Evolutionary conservation across 2,888 invertebrate genomes (phyloP).

Genomic region (Mellilla xanthometata): DNA sequence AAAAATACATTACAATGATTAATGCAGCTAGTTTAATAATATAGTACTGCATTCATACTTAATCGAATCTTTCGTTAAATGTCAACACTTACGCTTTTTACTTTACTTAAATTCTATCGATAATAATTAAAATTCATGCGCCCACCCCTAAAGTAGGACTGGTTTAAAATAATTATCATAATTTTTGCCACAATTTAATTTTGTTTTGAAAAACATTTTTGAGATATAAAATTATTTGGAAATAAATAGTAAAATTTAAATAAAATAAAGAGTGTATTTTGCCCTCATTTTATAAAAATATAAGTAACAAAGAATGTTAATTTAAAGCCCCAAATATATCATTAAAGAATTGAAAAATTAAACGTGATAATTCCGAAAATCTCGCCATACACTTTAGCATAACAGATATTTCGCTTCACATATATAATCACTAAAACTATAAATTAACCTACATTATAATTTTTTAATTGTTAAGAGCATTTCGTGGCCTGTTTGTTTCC

Average conservation of each 20-base stretch:
- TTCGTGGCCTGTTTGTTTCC: constrained; percentile 1
- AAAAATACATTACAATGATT: constrained; percentile 27
- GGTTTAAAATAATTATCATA: constrained; percentile 2
- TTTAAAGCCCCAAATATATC: too few species aligned
- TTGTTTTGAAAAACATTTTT: too few species aligned
- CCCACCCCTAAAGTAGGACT: constrained; percentile 23
- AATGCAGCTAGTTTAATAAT: constrained; percentile 18
- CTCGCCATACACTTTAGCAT: too few species aligned
- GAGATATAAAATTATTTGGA: too few species aligned
- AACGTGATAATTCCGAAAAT: too few species aligned
- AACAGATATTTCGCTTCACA: too few species aligned
- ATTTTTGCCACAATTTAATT: neutral
- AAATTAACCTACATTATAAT: neutral
- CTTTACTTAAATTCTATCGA: constrained; percentile 22
- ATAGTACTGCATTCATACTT: constrained; percentile 5
- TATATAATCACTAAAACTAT: neutral
- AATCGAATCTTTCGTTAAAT: constrained; percentile 20
- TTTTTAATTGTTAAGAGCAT: neutral
- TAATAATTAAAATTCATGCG: constrained; percentile 12
- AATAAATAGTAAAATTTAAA: too few species aligned
- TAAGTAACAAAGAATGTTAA: too few species aligned
- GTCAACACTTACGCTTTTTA: constrained; percentile 23
- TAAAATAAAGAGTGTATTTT: too few species aligned
- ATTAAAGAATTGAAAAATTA: too few species aligned
- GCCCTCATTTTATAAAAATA: too few species aligned